Conservation (phyloP, 2,113 vertebrate genomes). For the Nycticorax nycticorax region DNA sequence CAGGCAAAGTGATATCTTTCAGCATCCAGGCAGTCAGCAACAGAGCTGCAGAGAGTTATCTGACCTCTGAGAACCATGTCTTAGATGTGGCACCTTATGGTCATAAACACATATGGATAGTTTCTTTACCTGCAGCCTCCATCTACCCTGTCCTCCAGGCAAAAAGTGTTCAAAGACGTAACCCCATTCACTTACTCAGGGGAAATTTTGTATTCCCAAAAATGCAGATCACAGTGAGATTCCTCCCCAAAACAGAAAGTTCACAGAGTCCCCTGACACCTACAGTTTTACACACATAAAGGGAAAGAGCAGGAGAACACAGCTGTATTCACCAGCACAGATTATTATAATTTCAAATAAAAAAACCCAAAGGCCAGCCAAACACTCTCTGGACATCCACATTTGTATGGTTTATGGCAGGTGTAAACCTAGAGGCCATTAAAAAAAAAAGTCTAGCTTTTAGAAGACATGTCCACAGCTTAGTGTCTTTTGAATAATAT, state of each 20-base stretch:
- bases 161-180: background rate
- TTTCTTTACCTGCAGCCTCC: background rate
- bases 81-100: background rate
- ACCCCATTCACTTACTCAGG: background rate
- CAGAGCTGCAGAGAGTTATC: background rate
- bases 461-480: background rate
- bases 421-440: background rate
- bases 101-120: background rate
- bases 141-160: background rate
- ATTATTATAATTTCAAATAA: background rate
- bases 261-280: background rate
- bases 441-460: background rate
- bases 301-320: background rate
- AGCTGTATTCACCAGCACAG: background rate
- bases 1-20: background rate
- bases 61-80: background rate
- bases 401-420: background rate
- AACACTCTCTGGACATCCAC: background rate
- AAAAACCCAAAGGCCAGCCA: background rate
- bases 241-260: slow-evolving; percentile 21
- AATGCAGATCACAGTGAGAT: background rate
- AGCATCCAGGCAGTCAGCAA: background rate
- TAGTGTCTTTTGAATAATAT: background rate
- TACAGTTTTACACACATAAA: slow-evolving; percentile 5
- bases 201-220: slow-evolving; percentile 7